Base-by-base conservation (phyloP, 2,113 vertebrate genomes). In the Perccottus glenii region DNA sequence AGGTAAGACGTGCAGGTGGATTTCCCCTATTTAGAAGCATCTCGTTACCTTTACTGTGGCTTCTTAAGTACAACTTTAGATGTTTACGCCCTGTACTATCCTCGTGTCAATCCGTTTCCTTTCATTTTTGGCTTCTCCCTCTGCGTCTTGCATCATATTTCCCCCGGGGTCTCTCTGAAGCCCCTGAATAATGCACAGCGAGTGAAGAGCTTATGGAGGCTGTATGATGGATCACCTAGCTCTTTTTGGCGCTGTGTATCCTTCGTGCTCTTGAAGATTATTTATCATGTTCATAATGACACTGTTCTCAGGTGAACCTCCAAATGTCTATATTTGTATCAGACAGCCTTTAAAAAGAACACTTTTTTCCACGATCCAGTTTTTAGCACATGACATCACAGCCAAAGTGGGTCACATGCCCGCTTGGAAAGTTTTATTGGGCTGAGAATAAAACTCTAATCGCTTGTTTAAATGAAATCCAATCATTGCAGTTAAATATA, bases 181-280 rank as follows among this genome's bases (percentile, higher is more conserved):
- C 60, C 70, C 85, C 84, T 92, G 80, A 92, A 92, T 91, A 90
- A 91, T 90, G 86, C 70, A 91, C 83, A 73, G 9, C 1, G 56
- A 83, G 75, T 71, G 77, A 86, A 78, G 77, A 75, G 75, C 74
- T 82, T 84, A 74, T 77, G 81, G 85, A 74, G 76, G 73, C 75
- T 57, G n/a, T 46, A 69, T 90, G 84, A 91, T 90, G 82, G 85
- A 91, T 92, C 68, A 48, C 85, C 63, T 46, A 65, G 59, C 38
- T 71, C 70, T 61, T 71, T 71, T 60, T 84, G 73, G 78, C 75
- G 48, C 71, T 53, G 60, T 75, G 70, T 62, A 73, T 71, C 78
- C 79, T 68, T 74, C 67, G 60, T 49, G 15, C 47, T n/a, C 67
- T 38, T 58, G 33, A 68, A 71, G 72, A 67, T 72, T 83, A 87